phyloP scores from a whole-genome alignment of 2,888 invertebrate species.

The Thymelicus acteon region DNA sequence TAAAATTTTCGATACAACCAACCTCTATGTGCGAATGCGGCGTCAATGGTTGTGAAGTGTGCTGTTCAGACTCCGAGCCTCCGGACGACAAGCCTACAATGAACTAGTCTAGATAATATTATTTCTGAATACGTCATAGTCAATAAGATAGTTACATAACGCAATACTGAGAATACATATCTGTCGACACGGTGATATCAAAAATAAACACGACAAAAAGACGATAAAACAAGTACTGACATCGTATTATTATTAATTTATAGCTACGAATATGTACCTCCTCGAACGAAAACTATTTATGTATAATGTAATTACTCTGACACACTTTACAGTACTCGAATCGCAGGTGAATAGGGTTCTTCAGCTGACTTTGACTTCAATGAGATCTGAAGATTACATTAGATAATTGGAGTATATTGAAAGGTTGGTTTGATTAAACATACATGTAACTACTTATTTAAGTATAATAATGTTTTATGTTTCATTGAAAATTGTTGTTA shows the following conservation, averaged over 20 bases:
- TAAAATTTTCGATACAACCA: conserved; percentile 90
- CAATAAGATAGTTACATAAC: conserved; percentile 42
- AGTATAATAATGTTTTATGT: not conserved
- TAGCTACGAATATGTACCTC: conserved; percentile 54
- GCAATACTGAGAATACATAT: conserved; percentile 45
- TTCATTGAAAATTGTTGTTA: too few species aligned
- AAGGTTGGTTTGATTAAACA: not conserved
- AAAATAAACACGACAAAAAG: conserved; percentile 62
- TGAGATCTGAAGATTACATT: conserved; percentile 46
- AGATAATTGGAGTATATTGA: conserved; percentile 10
- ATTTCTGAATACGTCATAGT: conserved; percentile 38
- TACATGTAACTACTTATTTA: not conserved
- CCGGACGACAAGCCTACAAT: conserved; percentile 75
- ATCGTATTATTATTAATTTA: conserved; percentile 69
- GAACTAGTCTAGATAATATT: conserved; percentile 59
- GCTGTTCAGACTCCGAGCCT: conserved; percentile 75
- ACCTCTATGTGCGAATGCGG: conserved; percentile 90
- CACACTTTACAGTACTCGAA: conserved; percentile 56
- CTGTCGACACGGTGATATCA: conserved; percentile 58
- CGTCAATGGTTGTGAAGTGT: conserved; percentile 90
- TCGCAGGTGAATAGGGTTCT: conserved; percentile 46
- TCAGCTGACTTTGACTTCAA: conserved; percentile 41
- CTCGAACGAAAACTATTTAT: conserved; percentile 64
- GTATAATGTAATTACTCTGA: conserved; percentile 47
- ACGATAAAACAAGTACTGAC: conserved; percentile 63